Conservation (phyloP, 2,888 invertebrate species). For the Sturmia bella region DNA sequence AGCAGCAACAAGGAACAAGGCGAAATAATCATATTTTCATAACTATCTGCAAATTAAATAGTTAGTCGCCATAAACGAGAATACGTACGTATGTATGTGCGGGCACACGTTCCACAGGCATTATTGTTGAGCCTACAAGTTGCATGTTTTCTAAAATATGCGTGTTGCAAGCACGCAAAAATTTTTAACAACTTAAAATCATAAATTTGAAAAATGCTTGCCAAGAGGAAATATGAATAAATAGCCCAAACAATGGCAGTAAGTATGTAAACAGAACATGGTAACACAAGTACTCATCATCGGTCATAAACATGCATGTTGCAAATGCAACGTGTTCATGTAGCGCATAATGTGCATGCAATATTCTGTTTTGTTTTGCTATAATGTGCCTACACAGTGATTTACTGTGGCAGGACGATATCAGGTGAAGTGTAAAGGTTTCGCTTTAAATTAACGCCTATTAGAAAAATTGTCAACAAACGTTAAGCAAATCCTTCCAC, state of each 20-base stretch:
- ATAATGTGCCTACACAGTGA: conserved; percentile 7
- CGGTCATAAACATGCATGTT: conserved; percentile 51
- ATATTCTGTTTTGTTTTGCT: conserved; percentile 25
- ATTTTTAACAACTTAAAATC: conserved; percentile 44
- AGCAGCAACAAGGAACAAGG: neutral
- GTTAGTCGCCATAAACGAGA: conserved; percentile 28
- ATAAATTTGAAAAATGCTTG: conserved; percentile 31
- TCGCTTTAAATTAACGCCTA: conserved; percentile 28
- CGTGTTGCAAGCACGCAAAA: conserved; percentile 62
- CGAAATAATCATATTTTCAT: conserved; percentile 37
- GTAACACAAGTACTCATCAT: conserved; percentile 44
- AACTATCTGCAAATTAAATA: conserved; percentile 62
- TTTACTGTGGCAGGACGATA: conserved; percentile 17
- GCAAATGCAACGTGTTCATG: conserved; percentile 49
- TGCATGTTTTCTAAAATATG: conserved; percentile 48
- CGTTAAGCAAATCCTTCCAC: neutral
- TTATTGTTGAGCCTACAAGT: conserved; percentile 49
- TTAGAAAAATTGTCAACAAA: conserved; percentile 51
- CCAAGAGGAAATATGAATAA: conserved; percentile 32
- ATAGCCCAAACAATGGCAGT: conserved; percentile 9
- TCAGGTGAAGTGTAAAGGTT: conserved; percentile 13
- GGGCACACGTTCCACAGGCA: conserved; percentile 23
- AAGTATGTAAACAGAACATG: neutral
- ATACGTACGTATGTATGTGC: neutral
- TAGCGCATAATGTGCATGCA: conserved; percentile 45